Base-by-base conservation (phyloP, 2,113 vertebrate genomes). In the Cyanocitta stelleri region DNA sequence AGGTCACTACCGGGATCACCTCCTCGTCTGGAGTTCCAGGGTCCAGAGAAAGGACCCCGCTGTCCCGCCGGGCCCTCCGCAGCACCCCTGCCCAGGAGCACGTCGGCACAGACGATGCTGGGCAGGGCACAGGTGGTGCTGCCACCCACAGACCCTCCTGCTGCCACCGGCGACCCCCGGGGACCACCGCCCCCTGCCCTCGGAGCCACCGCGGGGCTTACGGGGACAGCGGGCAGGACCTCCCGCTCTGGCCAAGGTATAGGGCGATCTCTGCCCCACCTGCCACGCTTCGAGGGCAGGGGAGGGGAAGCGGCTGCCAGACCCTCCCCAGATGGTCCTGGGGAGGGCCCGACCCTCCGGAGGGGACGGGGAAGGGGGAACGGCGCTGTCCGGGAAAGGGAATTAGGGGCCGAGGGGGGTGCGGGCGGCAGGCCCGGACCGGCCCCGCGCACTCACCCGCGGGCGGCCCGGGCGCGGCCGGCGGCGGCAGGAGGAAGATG, bases 71-170 rank as follows among this genome's bases (percentile, higher is more conserved):
- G 43, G n/a, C 13, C 62, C 64, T 13, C 26, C 7, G 13, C 54
- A 19, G 63, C 87, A 18, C 0, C 35, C 18, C 61, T 0, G 35
- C 2, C 20, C 26, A 1, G 44, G 2, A 15, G 49, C 27, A 0
- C 4, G 16, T 1, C 1, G 56, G 62, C 85, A 46, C 43, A 0
- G 85, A 0, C 4, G 0, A 4, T 12, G 13, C 55, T 0, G 55
- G 22, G 3, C 41, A 10, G 55, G 56, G 46, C n/a, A 66, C 82
- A n/a, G 61, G 30, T 16, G 83, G 10, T 6, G 71, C 77, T 26
- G 2, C n/a, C 61, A 5, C 9, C 29, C 67, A 0, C 69, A 13
- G 55, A n/a, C 3, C 41, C 35, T 10, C 32, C 59, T 5, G 11
- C 20, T 3, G 83, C 18, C 61, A 41, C 23, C 41, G 41, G n/a